A percentile compares a stretch with the other conserved stretches of the same genome.
Evolutionary conservation across 2,797 vertebrate species (phyloP).

Genomic region (Ptychobarbus kaznakovi): DNA sequence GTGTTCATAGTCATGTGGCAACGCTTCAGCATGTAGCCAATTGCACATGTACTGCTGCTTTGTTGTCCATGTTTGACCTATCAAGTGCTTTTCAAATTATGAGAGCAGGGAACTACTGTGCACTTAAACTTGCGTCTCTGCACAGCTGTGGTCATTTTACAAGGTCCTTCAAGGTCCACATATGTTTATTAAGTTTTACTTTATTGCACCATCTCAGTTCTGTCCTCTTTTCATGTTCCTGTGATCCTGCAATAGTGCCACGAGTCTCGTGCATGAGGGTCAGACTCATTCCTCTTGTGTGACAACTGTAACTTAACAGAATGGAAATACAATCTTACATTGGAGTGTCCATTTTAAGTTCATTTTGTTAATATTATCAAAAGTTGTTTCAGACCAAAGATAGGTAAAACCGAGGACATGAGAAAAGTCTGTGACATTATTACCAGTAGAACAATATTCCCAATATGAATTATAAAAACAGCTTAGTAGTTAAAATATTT

Average conservation of each 20-base stretch:
- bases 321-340: not conserved
- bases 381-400: not conserved
- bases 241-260: not conserved
- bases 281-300: not conserved
- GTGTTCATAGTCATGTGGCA: not conserved
- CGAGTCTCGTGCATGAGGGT: not conserved
- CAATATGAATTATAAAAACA: not conserved
- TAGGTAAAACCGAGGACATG: not conserved
- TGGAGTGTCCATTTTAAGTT: not conserved
- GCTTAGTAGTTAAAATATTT: too few relatives aligned
- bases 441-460: not conserved
- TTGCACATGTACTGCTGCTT: not conserved
- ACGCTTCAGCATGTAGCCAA: not conserved
- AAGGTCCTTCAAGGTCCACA: not conserved
- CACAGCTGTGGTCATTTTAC: conserved; percentile 4
- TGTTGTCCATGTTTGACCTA: not conserved
- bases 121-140: not conserved
- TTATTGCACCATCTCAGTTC: not conserved
- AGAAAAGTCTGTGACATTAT: too few relatives aligned
- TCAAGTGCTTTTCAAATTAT: not conserved
- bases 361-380: not conserved
- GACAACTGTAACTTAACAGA: not conserved
- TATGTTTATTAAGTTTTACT: not conserved
- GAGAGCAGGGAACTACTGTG: not conserved
- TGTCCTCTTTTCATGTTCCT: not conserved